These are phyloP conservation scores for Lynx canadensis DNA, from an alignment of 2,113 vertebrate species.

Conservation along the genomic window DNA sequence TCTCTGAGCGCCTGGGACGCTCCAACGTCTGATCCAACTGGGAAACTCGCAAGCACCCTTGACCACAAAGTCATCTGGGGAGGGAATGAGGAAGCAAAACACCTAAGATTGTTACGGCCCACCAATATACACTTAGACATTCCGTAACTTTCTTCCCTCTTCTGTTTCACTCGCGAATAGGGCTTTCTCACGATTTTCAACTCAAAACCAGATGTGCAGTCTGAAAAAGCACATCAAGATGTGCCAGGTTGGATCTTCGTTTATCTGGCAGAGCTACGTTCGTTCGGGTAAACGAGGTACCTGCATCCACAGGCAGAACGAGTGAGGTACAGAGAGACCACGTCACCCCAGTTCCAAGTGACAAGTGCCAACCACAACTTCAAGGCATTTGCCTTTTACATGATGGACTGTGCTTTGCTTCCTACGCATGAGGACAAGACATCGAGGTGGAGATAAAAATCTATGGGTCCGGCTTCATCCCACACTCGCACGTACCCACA, in stretches of 20 bases:
- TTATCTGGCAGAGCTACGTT: not conserved
- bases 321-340: not conserved
- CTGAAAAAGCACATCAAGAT: not conserved
- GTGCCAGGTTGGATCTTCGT: not conserved
- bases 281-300: not conserved
- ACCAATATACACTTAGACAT: not conserved
- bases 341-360: no score
- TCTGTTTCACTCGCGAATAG: not conserved
- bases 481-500: accelerated
- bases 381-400: not conserved
- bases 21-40: not conserved
- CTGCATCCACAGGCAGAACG: not conserved
- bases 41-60: not conserved
- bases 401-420: not conserved
- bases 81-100: not conserved
- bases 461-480: not conserved
- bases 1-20: not conserved
- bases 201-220: not conserved
- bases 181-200: not conserved
- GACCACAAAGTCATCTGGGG: not conserved
- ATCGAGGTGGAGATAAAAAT: not conserved
- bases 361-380: not conserved
- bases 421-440: no score
- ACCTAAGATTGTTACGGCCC: not conserved
- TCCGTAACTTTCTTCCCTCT: not conserved